Percentiles rank a stretch among this genome's conserved stretches.
Evolutionary conservation across 2,113 vertebrate species (phyloP).

Genomic region (Anarhynchus alexandrinus): DNA sequence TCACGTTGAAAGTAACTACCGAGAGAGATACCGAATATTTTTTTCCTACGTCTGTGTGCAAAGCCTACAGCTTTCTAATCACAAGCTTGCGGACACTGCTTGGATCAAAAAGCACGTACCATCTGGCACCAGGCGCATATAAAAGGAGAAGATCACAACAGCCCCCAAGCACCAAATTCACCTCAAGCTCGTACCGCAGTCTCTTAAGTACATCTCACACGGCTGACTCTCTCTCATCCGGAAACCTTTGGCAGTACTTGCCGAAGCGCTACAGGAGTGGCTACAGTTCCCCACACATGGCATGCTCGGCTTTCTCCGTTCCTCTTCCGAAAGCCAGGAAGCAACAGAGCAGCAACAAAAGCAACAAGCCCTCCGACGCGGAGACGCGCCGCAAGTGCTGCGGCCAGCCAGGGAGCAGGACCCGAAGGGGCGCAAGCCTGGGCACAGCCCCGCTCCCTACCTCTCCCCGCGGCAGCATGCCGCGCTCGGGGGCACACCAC

Average conservation of each 20-base stretch:
- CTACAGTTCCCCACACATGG: not conserved
- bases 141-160: not conserved
- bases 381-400: not conserved
- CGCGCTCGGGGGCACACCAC: too few relatives aligned
- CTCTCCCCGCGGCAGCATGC: not conserved
- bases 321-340: not conserved
- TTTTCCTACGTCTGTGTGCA: not conserved
- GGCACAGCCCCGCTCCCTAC: not conserved
- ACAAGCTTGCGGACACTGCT: not conserved
- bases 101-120: not conserved
- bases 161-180: not conserved
- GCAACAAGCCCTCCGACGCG: not conserved
- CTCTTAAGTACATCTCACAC: too few relatives aligned
- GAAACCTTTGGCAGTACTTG: not conserved
- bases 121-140: not conserved
- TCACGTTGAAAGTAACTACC: not conserved
- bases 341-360: not conserved
- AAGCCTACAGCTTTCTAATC: not conserved
- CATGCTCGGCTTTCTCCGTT: not conserved
- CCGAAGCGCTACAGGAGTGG: not conserved
- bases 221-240: not conserved
- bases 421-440: not conserved
- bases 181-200: not conserved
- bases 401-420: not conserved
- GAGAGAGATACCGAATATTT: not conserved